A percentile compares a stretch with the other conserved stretches of the same genome.
These are phyloP conservation scores for Psittacula derbiana DNA, from an alignment of 2,797 vertebrate species.

Conservation along the genomic window DNA sequence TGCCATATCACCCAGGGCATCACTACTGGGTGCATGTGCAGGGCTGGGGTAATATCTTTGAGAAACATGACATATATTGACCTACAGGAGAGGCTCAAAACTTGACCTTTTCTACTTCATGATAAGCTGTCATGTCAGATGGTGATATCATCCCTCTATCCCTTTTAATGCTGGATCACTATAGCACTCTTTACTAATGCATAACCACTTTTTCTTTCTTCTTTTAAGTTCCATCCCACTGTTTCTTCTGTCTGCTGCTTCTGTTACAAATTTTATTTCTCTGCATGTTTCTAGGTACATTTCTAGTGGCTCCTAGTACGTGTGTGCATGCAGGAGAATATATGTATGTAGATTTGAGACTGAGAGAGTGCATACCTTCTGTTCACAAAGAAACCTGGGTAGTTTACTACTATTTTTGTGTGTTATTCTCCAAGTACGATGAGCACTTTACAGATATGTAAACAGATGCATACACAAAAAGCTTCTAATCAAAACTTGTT, in stretches of 20 bases:
- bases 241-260: neutral
- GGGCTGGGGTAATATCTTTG: neutral
- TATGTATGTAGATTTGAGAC: fast-evolving
- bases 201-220: neutral
- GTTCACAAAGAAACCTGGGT: neutral
- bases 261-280: neutral
- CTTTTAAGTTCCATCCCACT: neutral
- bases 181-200: neutral
- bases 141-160: neutral
- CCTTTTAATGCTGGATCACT: neutral
- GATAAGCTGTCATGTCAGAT: neutral
- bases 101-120: neutral
- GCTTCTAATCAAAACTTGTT: neutral
- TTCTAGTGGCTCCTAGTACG: neutral
- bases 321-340: neutral
- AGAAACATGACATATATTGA: neutral
- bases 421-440: neutral
- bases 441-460: neutral
- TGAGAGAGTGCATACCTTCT: fast-evolving
- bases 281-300: neutral
- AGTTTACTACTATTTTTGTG: neutral
- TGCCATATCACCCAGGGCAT: neutral
- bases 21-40: neutral
- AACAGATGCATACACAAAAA: neutral
- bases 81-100: neutral